Conservation (phyloP, 2,888 invertebrate genomes). For the Chrysopilus asiliformis region DNA sequence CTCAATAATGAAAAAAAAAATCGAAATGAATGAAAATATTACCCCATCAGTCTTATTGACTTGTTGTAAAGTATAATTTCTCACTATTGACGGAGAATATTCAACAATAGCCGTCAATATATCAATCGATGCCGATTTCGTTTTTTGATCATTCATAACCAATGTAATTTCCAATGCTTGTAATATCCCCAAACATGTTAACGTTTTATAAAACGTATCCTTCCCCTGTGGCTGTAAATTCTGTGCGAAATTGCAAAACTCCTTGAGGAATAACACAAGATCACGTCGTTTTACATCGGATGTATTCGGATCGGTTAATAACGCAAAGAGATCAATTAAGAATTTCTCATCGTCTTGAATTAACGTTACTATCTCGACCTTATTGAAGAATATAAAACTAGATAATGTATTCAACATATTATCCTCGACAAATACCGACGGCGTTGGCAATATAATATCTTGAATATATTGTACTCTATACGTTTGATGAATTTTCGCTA, state of each 20-base stretch:
- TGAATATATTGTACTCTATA: slow-evolving; percentile 99
- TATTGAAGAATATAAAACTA: slow-evolving; percentile 99
- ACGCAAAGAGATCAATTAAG: slow-evolving; percentile 84
- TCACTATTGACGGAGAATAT: slow-evolving; percentile 91
- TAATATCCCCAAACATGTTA: slow-evolving; percentile 76
- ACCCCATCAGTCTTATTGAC: slow-evolving; percentile 76
- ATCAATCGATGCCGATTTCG: slow-evolving; percentile 94
- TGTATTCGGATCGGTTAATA: slow-evolving; percentile 81
- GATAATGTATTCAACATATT: slow-evolving; percentile 94
- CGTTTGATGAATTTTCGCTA: slow-evolving; percentile 98
- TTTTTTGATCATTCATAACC: slow-evolving; percentile 82
- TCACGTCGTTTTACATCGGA: slow-evolving; percentile 77
- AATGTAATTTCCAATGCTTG: slow-evolving; percentile 83
- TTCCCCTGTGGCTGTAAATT: slow-evolving; percentile 94
- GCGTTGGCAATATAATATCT: slow-evolving; percentile 96
- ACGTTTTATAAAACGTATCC: slow-evolving; percentile 93
- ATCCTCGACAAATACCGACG: slow-evolving; percentile 98
- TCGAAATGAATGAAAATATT: slow-evolving; percentile 24
- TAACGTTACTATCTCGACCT: slow-evolving; percentile 96
- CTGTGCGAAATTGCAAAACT: slow-evolving; percentile 98
- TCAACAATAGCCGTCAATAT: slow-evolving; percentile 97
- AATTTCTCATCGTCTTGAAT: slow-evolving; percentile 97
- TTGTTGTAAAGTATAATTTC: slow-evolving; percentile 93
- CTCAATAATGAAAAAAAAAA: slow-evolving; percentile 4
- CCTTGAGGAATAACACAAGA: slow-evolving; percentile 92